Base-by-base conservation (phyloP, 2,797 vertebrate species). In the Scomberomorus guttatus region DNA sequence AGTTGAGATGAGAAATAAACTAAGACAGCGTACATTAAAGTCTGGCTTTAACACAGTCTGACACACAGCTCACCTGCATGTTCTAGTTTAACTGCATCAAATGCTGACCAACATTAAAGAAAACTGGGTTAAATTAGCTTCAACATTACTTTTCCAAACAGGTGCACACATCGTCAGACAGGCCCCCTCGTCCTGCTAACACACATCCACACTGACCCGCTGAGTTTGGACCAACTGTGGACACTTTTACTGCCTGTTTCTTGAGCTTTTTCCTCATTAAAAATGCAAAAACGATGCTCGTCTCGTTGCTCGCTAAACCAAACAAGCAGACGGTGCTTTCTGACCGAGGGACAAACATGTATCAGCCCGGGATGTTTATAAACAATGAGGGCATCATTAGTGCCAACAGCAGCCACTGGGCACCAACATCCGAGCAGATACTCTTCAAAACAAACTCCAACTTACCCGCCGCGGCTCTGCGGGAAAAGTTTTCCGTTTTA, bases 351-450 rank as follows among this genome's bases (percentile, higher is more conserved):
- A 18, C 48, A 22, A 48, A 64, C 52, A 13, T 39, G 32, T 25
- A 44, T 60, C 56, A 39, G 18, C 62, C 80, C 70, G 62, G 75
- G 66, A 67, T 93, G 93, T 94, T 93, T 89, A 90, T 79, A 86
- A 93, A 92, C 91, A 91, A 88, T 56, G 75, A 79, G 71, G 80
- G 77, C 80, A 88, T 85, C 85, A 4, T 1, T 15, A 5, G 73
- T 50, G 64, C 14, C 75, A 22, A 4, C 66, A 58, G 39, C 50
- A 9, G 65, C 79, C 29, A 3, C 20, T 1, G 66, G 42, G 69
- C 58, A 29, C 67, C 71, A 32, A 58, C 72, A 66, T 32, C 65
- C 72, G 50, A 54, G 62, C 72, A 4, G 3, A n/a, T 17, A 48
- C 52, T 44, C 77, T 64, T 52, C 72, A 10, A 71, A 77, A 81